Base-by-base conservation (phyloP, 2,113 vertebrate species). In the Vulpes vulpes region DNA sequence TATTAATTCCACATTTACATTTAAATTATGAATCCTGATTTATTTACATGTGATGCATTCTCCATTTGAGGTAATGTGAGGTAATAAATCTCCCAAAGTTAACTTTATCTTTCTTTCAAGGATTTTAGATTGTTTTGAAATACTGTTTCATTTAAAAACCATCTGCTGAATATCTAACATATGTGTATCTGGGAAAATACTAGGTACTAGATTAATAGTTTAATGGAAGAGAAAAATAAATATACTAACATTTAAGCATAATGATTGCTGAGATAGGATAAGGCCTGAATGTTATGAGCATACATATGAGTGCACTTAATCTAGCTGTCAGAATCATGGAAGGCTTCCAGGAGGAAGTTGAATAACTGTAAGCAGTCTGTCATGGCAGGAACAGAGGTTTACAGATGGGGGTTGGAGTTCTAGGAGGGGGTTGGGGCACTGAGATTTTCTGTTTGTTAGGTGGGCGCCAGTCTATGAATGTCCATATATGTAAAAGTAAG, bases 191-290 rank as follows among this genome's bases (percentile, higher is more conserved):
- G 23, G 55, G 11, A 95, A 94, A 95, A 94, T 87, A 62, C 9
- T 79, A 69, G 53, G 80, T 80, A 80, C 11, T 43, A 16, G 49
- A 74, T 95, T 86, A 92, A 94, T 67, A 92, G 12, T 89, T 81
- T 27, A 92, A 86, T 64, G 12, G 23, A 43, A 86, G 57, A 85
- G 23, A 94, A 97, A 94, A 87, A 92, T 79, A 96, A 97, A 88
- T 88, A 88, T 43, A 84, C 49, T 69, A 69, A 96, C 3, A 57
- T 85, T 91, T 79, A 57, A 62, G 14, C 4, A 32, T 74, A 80
- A 57, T 93, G 62, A 43, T 38, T 95, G 15, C 57, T 95, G n/a
- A 57, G 32, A 67, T 57, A n/a, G 60, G 17, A 86, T 71, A 65
- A 89, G 0, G 2, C 19, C 3, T 82, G 43, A 32, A 67, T 65